Evolutionary conservation across 2,797 vertebrate species (phyloP).

Genomic region (Rhincodon typus): DNA sequence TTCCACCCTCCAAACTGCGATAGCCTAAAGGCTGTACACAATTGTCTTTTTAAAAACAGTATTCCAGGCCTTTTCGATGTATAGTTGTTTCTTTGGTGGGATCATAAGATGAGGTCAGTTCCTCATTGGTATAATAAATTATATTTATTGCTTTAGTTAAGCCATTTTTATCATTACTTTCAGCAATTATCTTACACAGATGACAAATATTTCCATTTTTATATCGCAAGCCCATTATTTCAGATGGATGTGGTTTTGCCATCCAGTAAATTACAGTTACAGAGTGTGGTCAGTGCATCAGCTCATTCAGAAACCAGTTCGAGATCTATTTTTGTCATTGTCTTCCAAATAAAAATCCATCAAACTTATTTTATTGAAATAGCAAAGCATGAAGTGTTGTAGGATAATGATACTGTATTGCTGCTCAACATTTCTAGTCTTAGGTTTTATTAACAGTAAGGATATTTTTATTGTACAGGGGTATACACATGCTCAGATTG

Average conservation of each 20-base stretch:
- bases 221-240: not conserved
- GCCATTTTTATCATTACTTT: not conserved
- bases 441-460: not conserved
- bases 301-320: not conserved
- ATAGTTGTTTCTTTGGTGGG: not conserved
- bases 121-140: not conserved
- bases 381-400: not conserved
- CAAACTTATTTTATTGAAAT: not conserved
- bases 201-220: not conserved
- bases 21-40: not conserved
- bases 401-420: not conserved
- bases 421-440: not conserved
- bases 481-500: not conserved
- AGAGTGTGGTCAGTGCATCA: not conserved
- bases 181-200: not conserved
- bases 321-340: not conserved
- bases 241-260: not conserved
- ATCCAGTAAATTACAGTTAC: not conserved
- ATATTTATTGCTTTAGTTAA: not conserved
- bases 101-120: not conserved
- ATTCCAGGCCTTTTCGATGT: not conserved
- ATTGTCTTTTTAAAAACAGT: not conserved
- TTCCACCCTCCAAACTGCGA: too few relatives aligned
- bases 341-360: not conserved
- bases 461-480: not conserved